phyloP scores from a whole-genome alignment of 2,888 invertebrate species.

The Brenthis hecate region DNA sequence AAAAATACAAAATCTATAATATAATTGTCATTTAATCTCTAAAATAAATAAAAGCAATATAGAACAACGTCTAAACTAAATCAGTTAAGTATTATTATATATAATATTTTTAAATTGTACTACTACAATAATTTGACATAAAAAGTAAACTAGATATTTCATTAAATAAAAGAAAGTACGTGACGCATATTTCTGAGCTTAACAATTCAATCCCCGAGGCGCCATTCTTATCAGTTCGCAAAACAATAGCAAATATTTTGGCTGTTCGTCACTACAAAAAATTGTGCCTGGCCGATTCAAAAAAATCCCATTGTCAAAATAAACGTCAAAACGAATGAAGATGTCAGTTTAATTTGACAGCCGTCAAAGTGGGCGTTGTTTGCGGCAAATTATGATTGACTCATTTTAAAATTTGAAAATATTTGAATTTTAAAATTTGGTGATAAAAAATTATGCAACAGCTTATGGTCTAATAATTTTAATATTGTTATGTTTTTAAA shows the following conservation, averaged over 20 bases:
- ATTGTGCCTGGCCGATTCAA: conserved; percentile 30
- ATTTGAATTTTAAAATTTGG: conserved; percentile 34
- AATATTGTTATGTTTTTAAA: too few species aligned
- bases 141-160: conserved; percentile 8
- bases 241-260: conserved; percentile 40
- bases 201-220: conserved; percentile 33
- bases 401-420: conserved; percentile 50
- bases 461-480: too few species aligned
- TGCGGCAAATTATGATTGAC: conserved; percentile 64
- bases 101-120: too few species aligned
- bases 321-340: conserved; percentile 55
- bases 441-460: neutral
- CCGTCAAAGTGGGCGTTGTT: conserved; percentile 69
- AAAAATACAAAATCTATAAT: too few species aligned
- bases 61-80: too few species aligned
- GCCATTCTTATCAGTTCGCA: conserved; percentile 33
- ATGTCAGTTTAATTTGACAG: conserved; percentile 75
- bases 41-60: too few species aligned
- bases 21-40: too few species aligned
- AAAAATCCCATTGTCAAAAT: conserved; percentile 43
- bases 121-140: neutral
- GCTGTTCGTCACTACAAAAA: conserved; percentile 41
- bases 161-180: conserved; percentile 7
- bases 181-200: conserved; percentile 21
- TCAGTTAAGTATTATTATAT: too few species aligned